These are phyloP conservation scores for Mythimna ferrago DNA, from an alignment of 2,888 invertebrate genomes.

Conservation along the genomic window DNA sequence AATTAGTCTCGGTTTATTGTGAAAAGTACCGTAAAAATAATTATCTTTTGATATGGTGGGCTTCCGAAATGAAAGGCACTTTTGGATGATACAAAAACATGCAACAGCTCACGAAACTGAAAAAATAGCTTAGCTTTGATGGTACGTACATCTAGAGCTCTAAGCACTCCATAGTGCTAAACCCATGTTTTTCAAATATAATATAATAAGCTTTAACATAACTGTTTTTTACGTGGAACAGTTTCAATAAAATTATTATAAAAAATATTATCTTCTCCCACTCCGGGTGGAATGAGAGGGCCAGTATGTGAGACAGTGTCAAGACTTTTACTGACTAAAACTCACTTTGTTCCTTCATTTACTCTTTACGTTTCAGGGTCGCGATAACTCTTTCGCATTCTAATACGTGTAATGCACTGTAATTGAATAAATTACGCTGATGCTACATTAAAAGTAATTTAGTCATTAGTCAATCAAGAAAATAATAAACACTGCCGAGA, in stretches of 20 bases:
- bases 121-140: slow-evolving; percentile 9
- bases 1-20: slow-evolving; percentile 4
- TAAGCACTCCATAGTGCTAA: neutral
- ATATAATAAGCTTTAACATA: neutral
- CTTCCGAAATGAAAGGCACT: slow-evolving; percentile 13
- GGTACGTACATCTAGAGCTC: neutral
- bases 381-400: too few species aligned
- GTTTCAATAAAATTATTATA: too few species aligned
- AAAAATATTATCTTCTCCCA: too few species aligned
- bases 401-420: neutral
- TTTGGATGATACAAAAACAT: slow-evolving; percentile 5
- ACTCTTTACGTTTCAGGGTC: too few species aligned
- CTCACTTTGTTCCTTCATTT: too few species aligned
- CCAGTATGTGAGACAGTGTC: too few species aligned
- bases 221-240: too few species aligned
- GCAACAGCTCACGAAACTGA: slow-evolving; percentile 1
- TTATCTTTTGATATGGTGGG: slow-evolving; percentile 2
- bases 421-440: neutral
- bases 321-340: too few species aligned
- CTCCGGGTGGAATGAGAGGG: too few species aligned
- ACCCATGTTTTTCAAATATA: neutral
- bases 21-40: slow-evolving; percentile 15
- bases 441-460: neutral
- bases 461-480: neutral
- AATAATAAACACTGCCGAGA: neutral